phyloP scores from a whole-genome alignment of 2,888 invertebrate species.

The Allygus modestus region DNA sequence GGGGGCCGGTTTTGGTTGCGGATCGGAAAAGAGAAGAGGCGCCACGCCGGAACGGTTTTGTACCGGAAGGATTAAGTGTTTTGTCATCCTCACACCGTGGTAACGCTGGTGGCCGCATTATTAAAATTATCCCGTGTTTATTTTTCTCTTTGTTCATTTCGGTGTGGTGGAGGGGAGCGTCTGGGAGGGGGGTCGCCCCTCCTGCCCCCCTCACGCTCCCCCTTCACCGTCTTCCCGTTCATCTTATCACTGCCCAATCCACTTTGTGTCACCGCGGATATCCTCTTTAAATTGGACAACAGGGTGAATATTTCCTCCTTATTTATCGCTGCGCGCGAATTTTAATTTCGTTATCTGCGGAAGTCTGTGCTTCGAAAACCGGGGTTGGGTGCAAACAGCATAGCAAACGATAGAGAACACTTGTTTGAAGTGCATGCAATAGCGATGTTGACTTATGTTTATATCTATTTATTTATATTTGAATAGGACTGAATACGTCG shows the following conservation, averaged over 20 bases:
- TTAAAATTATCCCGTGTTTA: conserved; percentile 49
- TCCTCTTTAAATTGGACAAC: conserved; percentile 28
- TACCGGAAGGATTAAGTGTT: conserved; percentile 56
- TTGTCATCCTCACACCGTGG: conserved; percentile 48
- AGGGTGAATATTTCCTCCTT: conserved; percentile 14
- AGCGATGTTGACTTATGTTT: too few relatives aligned
- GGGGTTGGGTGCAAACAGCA: too few relatives aligned
- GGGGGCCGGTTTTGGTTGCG: not conserved
- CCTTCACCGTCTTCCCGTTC: not conserved
- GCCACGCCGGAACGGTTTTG: conserved; percentile 14
- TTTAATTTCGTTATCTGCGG: not conserved
- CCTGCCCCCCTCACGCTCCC: too few relatives aligned
- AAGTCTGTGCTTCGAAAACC: too few relatives aligned
- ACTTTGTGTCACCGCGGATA: conserved; percentile 38
- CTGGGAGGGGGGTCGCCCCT: not conserved
- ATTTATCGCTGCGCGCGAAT: not conserved
- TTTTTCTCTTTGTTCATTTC: conserved; percentile 25
- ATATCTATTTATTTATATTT: too few relatives aligned
- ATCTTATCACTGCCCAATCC: conserved; percentile 37
- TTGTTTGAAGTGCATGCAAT: too few relatives aligned
- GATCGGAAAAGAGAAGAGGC: not conserved
- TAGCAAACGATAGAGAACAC: too few relatives aligned
- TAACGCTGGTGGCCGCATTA: conserved; percentile 30
- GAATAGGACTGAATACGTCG: too few relatives aligned
- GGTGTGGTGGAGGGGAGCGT: not conserved